Conservation (phyloP, 2,888 invertebrate species). For the Ophion costatus region DNA sequence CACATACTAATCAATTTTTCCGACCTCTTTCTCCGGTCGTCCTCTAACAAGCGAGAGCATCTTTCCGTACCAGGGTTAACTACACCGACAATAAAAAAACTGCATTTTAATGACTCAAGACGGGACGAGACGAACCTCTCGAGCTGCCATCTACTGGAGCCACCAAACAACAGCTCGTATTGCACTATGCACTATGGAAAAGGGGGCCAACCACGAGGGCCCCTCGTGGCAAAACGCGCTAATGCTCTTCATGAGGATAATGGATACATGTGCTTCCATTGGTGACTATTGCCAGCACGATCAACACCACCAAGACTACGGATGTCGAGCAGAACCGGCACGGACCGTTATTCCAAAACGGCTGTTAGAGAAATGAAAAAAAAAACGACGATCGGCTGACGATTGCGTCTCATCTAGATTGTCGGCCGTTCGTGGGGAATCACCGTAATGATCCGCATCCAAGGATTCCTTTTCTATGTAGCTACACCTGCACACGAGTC, state of each 20-base stretch:
- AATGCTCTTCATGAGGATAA: slow-evolving; percentile 62
- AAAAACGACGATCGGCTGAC: slow-evolving; percentile 49
- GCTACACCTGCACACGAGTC: slow-evolving; percentile 11
- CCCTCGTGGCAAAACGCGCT: slow-evolving; percentile 26
- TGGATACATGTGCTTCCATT: slow-evolving; percentile 23
- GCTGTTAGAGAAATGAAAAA: slow-evolving; percentile 58
- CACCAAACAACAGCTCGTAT: background rate
- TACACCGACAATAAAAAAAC: slow-evolving; percentile 71
- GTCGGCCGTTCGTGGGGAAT: slow-evolving; percentile 37
- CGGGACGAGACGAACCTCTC: slow-evolving; percentile 31
- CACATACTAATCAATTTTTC: slow-evolving; percentile 74
- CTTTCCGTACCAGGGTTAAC: slow-evolving; percentile 73
- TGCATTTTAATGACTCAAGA: slow-evolving; percentile 72
- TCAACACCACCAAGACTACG: slow-evolving; percentile 38
- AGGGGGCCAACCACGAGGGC: slow-evolving; percentile 3
- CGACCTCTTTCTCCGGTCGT: slow-evolving; percentile 69
- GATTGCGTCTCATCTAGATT: slow-evolving; percentile 58
- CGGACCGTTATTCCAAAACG: slow-evolving; percentile 68
- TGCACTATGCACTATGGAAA: slow-evolving; percentile 21
- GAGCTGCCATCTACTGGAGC: slow-evolving; percentile 29
- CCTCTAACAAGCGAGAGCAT: slow-evolving; percentile 71
- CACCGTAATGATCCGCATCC: slow-evolving; percentile 66
- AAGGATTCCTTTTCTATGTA: slow-evolving; percentile 52
- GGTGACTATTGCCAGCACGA: slow-evolving; percentile 2
- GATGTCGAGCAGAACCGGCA: slow-evolving; percentile 53